These are phyloP conservation scores for Hirundo rustica DNA, from an alignment of 2,797 vertebrate species.

Conservation along the genomic window DNA sequence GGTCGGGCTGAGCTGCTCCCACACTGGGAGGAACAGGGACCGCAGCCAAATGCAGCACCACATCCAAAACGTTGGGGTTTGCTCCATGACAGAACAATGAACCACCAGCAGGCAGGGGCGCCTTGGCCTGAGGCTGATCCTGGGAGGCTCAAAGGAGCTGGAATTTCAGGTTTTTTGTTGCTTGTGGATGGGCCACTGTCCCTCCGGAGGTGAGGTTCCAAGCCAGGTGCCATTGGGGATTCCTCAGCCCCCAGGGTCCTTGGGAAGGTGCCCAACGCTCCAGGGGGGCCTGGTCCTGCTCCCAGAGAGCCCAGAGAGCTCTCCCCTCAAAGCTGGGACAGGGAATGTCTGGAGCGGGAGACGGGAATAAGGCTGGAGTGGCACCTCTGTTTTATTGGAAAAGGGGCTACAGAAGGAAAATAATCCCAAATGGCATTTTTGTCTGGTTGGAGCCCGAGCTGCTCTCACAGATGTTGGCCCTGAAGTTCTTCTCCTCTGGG, in stretches of 20 bases:
- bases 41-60: fast-evolving
- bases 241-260: not conserved
- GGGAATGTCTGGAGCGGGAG: not conserved
- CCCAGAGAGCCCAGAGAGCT: not conserved
- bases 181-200: not conserved
- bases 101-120: fast-evolving
- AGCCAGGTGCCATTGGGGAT: no score
- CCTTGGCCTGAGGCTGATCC: not conserved
- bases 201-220: not conserved
- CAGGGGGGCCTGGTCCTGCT: not conserved
- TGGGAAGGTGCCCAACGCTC: not conserved
- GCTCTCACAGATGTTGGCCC: not conserved
- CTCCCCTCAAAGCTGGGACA: fast-evolving
- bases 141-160: not conserved
- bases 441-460: fast-evolving
- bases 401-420: not conserved
- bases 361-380: no score
- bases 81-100: fast-evolving
- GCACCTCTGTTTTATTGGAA: not conserved
- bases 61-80: fast-evolving
- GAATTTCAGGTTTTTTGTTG: not conserved
- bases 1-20: not conserved
- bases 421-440: no score
- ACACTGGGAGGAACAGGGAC: not conserved
- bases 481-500: not conserved